phyloP scores from a whole-genome alignment of 2,888 invertebrate species.

The Ryuthela nishihirai region DNA sequence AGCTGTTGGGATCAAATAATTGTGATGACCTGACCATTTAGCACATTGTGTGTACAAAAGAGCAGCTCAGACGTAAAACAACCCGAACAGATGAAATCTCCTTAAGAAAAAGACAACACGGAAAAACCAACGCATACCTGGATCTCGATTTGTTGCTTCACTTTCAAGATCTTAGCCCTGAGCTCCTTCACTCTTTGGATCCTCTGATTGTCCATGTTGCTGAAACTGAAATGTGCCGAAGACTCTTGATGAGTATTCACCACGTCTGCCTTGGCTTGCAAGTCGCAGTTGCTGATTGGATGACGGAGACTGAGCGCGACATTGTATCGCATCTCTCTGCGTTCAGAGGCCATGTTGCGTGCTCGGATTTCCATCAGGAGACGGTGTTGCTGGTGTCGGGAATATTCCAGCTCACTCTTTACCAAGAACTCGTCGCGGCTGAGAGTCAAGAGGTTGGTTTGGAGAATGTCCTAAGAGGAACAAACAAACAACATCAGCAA shows the following conservation, averaged over 20 bases:
- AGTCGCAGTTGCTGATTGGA: slow-evolving; percentile 13
- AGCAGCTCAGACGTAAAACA: too few species aligned
- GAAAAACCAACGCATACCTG: slow-evolving; percentile 14
- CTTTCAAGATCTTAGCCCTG: slow-evolving; percentile 23
- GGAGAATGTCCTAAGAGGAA: slow-evolving; percentile 11
- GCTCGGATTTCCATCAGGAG: slow-evolving; percentile 19
- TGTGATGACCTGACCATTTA: too few species aligned
- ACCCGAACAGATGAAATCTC: too few species aligned
- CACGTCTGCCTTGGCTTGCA: slow-evolving; percentile 12
- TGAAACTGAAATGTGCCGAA: slow-evolving; percentile 6
- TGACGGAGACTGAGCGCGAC: slow-evolving; percentile 16
- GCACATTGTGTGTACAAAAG: too few species aligned
- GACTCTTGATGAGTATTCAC: slow-evolving; percentile 24
- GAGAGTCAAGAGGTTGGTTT: slow-evolving; percentile 11
- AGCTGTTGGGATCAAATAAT: too few species aligned
- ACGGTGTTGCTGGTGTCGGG: slow-evolving; percentile 20
- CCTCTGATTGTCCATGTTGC: slow-evolving; percentile 10
- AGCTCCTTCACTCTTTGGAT: slow-evolving; percentile 19
- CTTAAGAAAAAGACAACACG: too few species aligned
- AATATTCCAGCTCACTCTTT: slow-evolving; percentile 24
- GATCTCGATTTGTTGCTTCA: slow-evolving; percentile 27
- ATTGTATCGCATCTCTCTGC: slow-evolving; percentile 26
- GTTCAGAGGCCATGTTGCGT: slow-evolving; percentile 7
- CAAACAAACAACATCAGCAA: too few species aligned
- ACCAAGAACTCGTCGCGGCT: slow-evolving; percentile 4